Percentiles rank a stretch among this genome's conserved stretches.
phyloP scores from a whole-genome alignment of 1,140 invertebrate genomes.

The Nebria ingens region DNA sequence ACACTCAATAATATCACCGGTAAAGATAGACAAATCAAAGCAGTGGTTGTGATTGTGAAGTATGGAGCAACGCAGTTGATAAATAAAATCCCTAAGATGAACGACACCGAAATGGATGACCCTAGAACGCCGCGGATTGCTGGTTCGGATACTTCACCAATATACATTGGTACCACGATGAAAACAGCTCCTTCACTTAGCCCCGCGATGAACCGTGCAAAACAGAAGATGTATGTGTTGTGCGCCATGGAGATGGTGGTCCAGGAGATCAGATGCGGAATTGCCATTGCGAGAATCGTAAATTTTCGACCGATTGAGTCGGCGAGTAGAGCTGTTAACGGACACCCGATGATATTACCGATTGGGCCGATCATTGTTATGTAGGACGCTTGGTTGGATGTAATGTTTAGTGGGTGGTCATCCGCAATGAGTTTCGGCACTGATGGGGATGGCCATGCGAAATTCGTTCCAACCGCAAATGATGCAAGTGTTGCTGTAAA shows the following conservation, averaged over 20 bases:
- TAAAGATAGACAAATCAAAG: constrained; percentile 37
- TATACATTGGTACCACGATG: constrained; percentile 39
- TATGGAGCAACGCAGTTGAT: constrained; percentile 42
- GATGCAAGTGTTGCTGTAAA: constrained; percentile 15
- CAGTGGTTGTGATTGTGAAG: constrained; percentile 37
- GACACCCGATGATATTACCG: constrained; percentile 71
- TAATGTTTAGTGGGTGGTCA: constrained; percentile 21
- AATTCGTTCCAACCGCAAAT: constrained; percentile 32
- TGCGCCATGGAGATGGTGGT: constrained; percentile 36
- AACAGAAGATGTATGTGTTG: constrained; percentile 32
- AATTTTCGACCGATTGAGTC: constrained; percentile 43
- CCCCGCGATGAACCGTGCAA: constrained; percentile 41
- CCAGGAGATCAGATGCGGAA: constrained; percentile 51
- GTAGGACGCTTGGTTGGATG: constrained; percentile 23
- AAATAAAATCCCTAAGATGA: constrained; percentile 35
- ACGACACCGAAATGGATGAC: constrained; percentile 36
- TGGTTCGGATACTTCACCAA: constrained; percentile 42
- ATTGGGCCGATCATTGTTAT: constrained; percentile 30
- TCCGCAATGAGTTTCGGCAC: constrained; percentile 32
- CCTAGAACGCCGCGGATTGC: constrained; percentile 46
- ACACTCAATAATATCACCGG: constrained; percentile 34
- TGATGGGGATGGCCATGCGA: constrained; percentile 41
- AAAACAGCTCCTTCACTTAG: constrained; percentile 44
- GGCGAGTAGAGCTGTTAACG: constrained; percentile 60
- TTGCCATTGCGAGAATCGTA: constrained; percentile 40